A percentile compares a stretch with the other conserved stretches of the same genome.
These are phyloP conservation scores for Lampris incognitus DNA, from an alignment of 2,113 vertebrate genomes.

Conservation along the genomic window DNA sequence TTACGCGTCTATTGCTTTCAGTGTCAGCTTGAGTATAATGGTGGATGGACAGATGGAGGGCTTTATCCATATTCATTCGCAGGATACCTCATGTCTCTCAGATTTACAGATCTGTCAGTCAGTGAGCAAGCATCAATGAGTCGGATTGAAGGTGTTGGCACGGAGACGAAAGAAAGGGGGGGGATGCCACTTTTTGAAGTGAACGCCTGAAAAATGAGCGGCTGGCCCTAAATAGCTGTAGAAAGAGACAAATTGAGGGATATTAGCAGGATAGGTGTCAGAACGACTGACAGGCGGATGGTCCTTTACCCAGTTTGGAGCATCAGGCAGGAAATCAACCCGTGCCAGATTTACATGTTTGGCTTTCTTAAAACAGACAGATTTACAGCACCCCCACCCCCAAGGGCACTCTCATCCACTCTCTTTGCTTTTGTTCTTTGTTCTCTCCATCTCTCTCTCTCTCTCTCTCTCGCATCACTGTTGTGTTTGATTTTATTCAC, in stretches of 20 bases:
- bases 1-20: conserved; percentile 25
- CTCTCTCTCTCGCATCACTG: background rate
- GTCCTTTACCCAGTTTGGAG: conserved; percentile 2
- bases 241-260: conserved; percentile 55
- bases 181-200: conserved; percentile 23
- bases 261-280: conserved; percentile 70
- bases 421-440: background rate
- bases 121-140: conserved; percentile 60
- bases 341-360: conserved; percentile 54
- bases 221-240: conserved; percentile 54
- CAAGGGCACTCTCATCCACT: background rate
- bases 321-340: conserved; percentile 63
- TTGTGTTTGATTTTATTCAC: background rate
- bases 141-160: conserved; percentile 64
- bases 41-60: conserved; percentile 70
- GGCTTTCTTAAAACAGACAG: conserved; percentile 48
- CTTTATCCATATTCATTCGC: conserved; percentile 75
- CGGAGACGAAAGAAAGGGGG: conserved; percentile 19
- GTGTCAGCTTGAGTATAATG: conserved; percentile 39
- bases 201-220: conserved; percentile 53
- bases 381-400: conserved; percentile 33
- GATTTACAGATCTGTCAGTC: conserved; percentile 68
- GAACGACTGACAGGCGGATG: conserved; percentile 68
- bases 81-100: conserved; percentile 61
- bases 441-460: background rate